Percentiles rank a stretch among this genome's conserved stretches.
Conservation (phyloP, 2,113 vertebrate species). For the Calyptomena viridis region DNA sequence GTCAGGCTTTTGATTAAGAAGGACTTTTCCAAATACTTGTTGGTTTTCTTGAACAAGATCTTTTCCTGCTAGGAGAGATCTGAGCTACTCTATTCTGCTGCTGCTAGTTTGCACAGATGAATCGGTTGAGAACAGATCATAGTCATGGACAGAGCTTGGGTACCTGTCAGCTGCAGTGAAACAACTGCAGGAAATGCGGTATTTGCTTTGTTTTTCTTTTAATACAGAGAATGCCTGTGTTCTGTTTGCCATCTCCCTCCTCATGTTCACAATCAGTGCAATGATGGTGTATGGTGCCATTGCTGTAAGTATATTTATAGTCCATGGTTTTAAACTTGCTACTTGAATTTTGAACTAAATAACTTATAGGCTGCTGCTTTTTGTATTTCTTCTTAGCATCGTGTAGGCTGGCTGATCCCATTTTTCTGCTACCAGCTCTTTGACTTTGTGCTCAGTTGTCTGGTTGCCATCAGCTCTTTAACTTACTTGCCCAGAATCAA, state of each 20-base stretch:
- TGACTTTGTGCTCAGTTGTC: conserved; percentile 95
- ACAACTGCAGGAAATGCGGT: neutral
- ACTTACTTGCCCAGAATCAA: conserved; percentile 97
- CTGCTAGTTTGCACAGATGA: neutral
- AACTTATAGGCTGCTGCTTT: neutral
- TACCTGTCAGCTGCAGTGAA: neutral
- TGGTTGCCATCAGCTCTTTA: conserved; percentile 96
- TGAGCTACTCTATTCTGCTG: neutral
- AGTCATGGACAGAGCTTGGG: neutral
- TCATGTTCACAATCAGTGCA: conserved; percentile 98
- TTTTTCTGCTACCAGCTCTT: conserved; percentile 99
- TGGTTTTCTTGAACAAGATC: neutral
- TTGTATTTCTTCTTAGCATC: conserved; percentile 75
- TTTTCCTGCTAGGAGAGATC: neutral
- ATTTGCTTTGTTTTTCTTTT: conserved; percentile 38
- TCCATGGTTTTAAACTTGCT: neutral
- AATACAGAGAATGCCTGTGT: conserved; percentile 92
- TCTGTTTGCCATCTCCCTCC: conserved; percentile 93
- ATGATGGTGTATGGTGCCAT: conserved; percentile 99
- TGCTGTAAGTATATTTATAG: conserved; percentile 82
- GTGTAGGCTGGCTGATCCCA: conserved; percentile 95
- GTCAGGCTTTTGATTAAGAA: neutral
- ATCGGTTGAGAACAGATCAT: neutral
- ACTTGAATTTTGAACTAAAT: neutral
- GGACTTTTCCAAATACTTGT: neutral